Evolutionary conservation across 2,888 invertebrate genomes (phyloP), one percentile per base, ranked within the genome.

Genomic region (Agriotes lineatus): DNA sequence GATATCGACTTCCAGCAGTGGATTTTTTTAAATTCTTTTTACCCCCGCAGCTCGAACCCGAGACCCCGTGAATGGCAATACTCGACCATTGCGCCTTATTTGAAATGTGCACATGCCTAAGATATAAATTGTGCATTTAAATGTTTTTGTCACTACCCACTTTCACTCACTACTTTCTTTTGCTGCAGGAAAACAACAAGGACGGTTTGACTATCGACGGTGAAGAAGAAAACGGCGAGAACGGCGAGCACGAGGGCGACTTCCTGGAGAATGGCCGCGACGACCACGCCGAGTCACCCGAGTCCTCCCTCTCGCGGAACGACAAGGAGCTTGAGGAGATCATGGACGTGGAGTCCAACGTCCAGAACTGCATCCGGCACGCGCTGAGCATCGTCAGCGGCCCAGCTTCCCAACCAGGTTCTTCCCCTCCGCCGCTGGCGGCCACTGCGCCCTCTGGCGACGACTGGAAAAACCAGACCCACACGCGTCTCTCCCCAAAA

Each of bases 301-400:
- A 86, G 76, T 86, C 87, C 66, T 84, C 85, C 67, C 85, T 86
- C 77, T 87, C 86, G 42, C 84, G 85, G 71, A 86, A 86, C 81
- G 86, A 87, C 79, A 87, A 87, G 77, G 87, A 86, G 65, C 81
- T 86, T 58, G 87, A 87, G 71, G 87, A 87, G 72, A 78, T 87
- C 71, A 86, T 87, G 82, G 85, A 86, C 77, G 85, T 86, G 50
- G 85, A 86, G 74, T 79, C 85, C 66, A 79, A 81, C 25, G 82
- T 85, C 58, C 86, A 86, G 75, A 85, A 86, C 44, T 87, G 87
- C 78, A 87, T 87, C 75, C 85, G 87, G 82, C 87, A 86, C 77
- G 86, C 87, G 19, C 81, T 88, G 72, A 86, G 86, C 78, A 86
- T 87, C 78, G 87, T 87, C 72, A 87, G 87, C 81, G 74, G 82